Evolutionary conservation across 2,888 invertebrate species (phyloP).

Genomic region (Linhomoeus sp.): DNA sequence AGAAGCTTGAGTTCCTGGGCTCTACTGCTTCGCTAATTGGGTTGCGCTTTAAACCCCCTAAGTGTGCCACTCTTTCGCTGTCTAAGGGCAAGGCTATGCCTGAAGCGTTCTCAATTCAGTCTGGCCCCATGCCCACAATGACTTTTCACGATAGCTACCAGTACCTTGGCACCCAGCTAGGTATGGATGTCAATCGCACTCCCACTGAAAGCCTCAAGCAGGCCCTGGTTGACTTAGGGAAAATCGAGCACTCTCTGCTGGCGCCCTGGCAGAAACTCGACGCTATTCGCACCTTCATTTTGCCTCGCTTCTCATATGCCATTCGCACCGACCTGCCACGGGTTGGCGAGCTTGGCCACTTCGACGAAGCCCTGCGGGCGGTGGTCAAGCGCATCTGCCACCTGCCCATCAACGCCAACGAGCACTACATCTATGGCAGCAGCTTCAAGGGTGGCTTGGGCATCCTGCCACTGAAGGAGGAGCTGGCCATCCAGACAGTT

Average conservation of each 20-base stretch:
- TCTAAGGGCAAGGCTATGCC: not conserved
- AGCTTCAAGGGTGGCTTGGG: not conserved
- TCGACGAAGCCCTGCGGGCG: not conserved
- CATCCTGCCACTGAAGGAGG: not conserved
- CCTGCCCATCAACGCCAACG: not conserved
- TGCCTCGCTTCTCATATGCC: not conserved
- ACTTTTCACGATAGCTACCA: not conserved
- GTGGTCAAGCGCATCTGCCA: too few relatives aligned
- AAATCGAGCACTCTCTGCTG: not conserved
- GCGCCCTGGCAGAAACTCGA: constrained; percentile 1
- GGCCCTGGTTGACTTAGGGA: not conserved
- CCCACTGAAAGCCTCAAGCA: not conserved
- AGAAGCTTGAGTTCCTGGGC: not conserved
- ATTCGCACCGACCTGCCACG: not conserved
- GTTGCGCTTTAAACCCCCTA: not conserved
- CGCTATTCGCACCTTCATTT: not conserved
- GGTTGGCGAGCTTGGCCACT: not conserved
- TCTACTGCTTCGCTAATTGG: not conserved
- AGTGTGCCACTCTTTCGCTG: not conserved
- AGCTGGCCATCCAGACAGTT: not conserved
- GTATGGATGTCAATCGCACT: not conserved
- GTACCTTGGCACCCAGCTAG: not conserved
- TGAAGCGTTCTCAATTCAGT: not conserved
- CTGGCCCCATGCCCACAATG: not conserved
- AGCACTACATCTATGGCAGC: not conserved